Conservation (phyloP, 2,888 invertebrate species). For the Tridacna gigas region DNA sequence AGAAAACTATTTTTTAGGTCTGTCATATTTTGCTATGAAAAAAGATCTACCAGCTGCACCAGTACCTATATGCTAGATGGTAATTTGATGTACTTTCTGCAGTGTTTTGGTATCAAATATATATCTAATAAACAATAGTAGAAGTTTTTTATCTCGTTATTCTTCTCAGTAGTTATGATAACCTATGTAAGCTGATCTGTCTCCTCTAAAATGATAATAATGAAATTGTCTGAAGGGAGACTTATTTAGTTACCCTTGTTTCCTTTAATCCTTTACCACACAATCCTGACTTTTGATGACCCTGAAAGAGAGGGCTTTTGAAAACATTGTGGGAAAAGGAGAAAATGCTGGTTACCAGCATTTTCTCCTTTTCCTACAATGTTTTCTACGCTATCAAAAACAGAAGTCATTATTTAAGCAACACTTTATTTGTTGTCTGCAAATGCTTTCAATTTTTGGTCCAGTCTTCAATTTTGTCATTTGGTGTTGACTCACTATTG, state of each 20-base stretch:
- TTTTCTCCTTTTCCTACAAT: background rate
- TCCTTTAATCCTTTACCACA: too few relatives aligned
- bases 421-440: background rate
- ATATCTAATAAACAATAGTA: background rate
- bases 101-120: background rate
- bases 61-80: background rate
- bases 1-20: background rate
- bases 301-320: too few relatives aligned
- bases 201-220: too few relatives aligned
- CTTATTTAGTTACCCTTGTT: too few relatives aligned
- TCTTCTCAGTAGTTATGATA: too few relatives aligned
- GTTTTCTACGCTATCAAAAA: too few relatives aligned
- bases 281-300: too few relatives aligned
- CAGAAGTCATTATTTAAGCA: too few relatives aligned
- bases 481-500: background rate
- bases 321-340: background rate
- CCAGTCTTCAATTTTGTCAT: background rate
- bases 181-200: too few relatives aligned
- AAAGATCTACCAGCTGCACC: conserved; percentile 12
- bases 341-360: background rate
- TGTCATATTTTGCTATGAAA: conserved; percentile 13
- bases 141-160: too few relatives aligned
- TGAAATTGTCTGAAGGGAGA: too few relatives aligned
- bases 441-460: background rate
- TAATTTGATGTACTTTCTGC: background rate